A percentile compares a stretch with the other conserved stretches of the same genome.
These are phyloP conservation scores for Xestobium rufovillosum DNA, from an alignment of 2,888 invertebrate species.

Conservation along the genomic window DNA sequence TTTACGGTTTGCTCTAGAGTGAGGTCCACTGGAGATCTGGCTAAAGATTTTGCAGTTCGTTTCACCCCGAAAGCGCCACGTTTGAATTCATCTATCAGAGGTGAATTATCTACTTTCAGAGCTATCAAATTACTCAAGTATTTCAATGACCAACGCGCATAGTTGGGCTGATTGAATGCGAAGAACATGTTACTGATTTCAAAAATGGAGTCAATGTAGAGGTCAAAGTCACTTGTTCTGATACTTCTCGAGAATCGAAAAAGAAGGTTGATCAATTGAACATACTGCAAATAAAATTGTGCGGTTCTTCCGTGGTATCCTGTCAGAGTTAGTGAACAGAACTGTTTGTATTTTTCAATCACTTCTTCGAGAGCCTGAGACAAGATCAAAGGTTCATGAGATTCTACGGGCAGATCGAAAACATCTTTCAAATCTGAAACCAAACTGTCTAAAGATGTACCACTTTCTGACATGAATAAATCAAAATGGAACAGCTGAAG, in stretches of 20 bases:
- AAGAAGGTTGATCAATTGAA: slow-evolving; percentile 14
- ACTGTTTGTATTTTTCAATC: no score
- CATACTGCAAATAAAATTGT: slow-evolving; percentile 22
- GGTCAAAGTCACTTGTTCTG: slow-evolving; percentile 26
- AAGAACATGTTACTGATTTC: slow-evolving; percentile 27
- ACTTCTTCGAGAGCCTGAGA: no score
- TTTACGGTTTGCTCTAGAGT: slow-evolving; percentile 16
- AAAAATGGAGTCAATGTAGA: slow-evolving; percentile 24
- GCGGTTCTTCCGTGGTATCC: slow-evolving; percentile 21
- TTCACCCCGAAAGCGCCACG: slow-evolving; percentile 26
- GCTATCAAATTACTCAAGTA: slow-evolving; percentile 22
- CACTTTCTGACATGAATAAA: no score
- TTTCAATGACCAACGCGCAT: slow-evolving; percentile 20
- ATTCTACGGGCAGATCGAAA: no score
- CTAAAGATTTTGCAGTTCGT: slow-evolving; percentile 20
- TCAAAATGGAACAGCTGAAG: no score
- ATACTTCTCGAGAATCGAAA: slow-evolving; percentile 22
- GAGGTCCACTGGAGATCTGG: slow-evolving; percentile 18
- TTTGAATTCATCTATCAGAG: slow-evolving; percentile 13
- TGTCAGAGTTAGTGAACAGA: slow-evolving; percentile 20
- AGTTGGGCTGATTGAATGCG: no score
- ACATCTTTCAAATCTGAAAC: no score
- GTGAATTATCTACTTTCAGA: slow-evolving; percentile 15
- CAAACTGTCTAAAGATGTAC: no score
- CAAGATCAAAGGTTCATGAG: no score